Evolutionary conservation across 2,113 vertebrate genomes (phyloP).

Genomic region (Myodes glareolus): DNA sequence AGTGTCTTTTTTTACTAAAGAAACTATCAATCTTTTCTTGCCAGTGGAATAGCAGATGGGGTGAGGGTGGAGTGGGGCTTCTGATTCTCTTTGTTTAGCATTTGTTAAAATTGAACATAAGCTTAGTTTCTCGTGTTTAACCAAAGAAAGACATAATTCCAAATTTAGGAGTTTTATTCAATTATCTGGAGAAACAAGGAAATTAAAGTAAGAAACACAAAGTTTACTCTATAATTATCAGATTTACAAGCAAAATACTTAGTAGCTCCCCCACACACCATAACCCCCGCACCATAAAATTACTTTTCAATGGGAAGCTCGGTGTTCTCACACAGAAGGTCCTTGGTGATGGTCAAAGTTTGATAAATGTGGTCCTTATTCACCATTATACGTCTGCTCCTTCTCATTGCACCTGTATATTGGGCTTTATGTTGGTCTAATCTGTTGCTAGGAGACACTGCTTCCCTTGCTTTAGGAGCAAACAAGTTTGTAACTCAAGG

Average conservation of each 20-base stretch:
- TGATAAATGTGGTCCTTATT: background rate
- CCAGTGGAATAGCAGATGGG: constrained; percentile 2
- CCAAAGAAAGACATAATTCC: background rate
- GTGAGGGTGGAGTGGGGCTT: background rate
- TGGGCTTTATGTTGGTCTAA: background rate
- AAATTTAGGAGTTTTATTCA: background rate
- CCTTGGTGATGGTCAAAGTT: background rate
- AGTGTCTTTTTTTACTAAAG: no score
- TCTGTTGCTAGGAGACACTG: background rate
- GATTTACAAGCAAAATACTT: background rate
- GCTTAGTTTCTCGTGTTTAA: background rate
- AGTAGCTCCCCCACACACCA: background rate
- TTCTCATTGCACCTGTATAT: background rate
- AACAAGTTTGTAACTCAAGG: background rate
- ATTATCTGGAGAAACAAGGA: background rate
- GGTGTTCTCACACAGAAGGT: background rate
- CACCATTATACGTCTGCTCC: no score
- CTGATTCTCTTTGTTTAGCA: constrained; percentile 6
- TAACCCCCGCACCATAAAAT: constrained; percentile 23
- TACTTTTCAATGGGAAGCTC: background rate
- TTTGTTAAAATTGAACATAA: constrained; percentile 49
- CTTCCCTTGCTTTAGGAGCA: background rate
- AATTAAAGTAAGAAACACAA: constrained; percentile 18
- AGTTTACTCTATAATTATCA: constrained; percentile 4
- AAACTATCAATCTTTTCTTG: no score